These are phyloP conservation scores for Oryzaephilus surinamensis DNA, from an alignment of 1,140 invertebrate genomes.

Conservation along the genomic window DNA sequence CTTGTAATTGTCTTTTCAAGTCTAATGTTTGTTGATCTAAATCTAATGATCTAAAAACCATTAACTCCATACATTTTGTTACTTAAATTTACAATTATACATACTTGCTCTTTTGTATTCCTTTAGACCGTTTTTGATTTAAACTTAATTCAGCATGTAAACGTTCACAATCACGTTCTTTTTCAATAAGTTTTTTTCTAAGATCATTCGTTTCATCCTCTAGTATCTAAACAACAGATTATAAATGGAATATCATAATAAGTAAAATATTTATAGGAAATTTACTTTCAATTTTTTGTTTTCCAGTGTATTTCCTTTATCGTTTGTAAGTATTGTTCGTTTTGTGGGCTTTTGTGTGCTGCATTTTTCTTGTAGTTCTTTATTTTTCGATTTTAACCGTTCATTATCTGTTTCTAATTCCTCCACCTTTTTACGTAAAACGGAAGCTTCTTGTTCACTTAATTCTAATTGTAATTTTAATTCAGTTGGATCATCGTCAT, in stretches of 20 bases:
- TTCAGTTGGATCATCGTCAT: slow-evolving; percentile 66
- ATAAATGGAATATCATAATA: too few species aligned
- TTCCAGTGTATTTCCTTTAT: slow-evolving; percentile 35
- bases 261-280: too few species aligned
- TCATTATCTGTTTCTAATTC: slow-evolving; percentile 74
- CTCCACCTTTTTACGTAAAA: slow-evolving; percentile 70
- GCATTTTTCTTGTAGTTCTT: slow-evolving; percentile 64
- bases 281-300: slow-evolving; percentile 62
- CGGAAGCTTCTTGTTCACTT: slow-evolving; percentile 78
- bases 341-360: slow-evolving; percentile 33
- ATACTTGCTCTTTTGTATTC: slow-evolving; percentile 50
- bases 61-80: neutral
- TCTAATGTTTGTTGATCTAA: slow-evolving; percentile 50
- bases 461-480: slow-evolving; percentile 71
- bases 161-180: slow-evolving; percentile 69
- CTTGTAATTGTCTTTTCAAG: slow-evolving; percentile 58
- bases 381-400: slow-evolving; percentile 60
- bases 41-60: slow-evolving; percentile 45
- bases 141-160: slow-evolving; percentile 58
- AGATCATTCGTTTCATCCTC: slow-evolving; percentile 63
- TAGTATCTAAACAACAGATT: slow-evolving; percentile 39
- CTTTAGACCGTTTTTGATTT: slow-evolving; percentile 50
- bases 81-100: slow-evolving; percentile 22
- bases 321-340: slow-evolving; percentile 34
- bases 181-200: slow-evolving; percentile 68